Evolutionary conservation across 2,797 vertebrate species (phyloP).

Genomic region (Gephyroberyx darwinii): DNA sequence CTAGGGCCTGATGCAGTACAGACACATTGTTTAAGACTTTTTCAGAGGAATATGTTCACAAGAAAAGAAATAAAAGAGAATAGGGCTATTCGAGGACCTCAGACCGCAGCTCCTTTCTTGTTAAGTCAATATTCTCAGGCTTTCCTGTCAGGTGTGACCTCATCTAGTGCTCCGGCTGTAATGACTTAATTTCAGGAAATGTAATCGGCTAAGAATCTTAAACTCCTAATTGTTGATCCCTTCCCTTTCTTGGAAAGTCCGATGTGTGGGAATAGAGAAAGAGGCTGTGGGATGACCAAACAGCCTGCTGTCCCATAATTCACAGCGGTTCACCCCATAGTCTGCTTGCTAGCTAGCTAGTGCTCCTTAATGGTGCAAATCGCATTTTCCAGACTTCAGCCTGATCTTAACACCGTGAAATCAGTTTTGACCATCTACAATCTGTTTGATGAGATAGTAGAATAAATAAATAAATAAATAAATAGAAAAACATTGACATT

Average conservation of each 20-base stretch:
- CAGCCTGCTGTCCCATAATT: conserved; percentile 27
- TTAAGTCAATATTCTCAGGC: conserved; percentile 56
- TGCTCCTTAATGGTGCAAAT: no score
- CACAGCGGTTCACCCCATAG: conserved; percentile 10
- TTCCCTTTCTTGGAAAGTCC: conserved; percentile 42
- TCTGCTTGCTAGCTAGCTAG: no score
- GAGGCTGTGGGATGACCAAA: neutral
- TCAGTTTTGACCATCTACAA: no score
- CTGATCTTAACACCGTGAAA: no score
- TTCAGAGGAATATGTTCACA: neutral
- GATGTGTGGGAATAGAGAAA: conserved; percentile 57
- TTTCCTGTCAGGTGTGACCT: conserved; percentile 76
- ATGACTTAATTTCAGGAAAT: conserved; percentile 76
- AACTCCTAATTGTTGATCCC: conserved; percentile 49
- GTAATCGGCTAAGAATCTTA: conserved; percentile 55
- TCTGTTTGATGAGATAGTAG: no score
- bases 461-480: no score
- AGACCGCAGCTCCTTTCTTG: conserved; percentile 46
- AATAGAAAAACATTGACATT: no score
- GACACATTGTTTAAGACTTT: neutral
- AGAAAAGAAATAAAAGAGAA: neutral
- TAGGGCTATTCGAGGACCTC: conserved; percentile 19
- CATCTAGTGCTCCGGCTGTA: conserved; percentile 58
- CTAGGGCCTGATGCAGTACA: conserved; percentile 27
- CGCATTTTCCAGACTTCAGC: no score